A percentile compares a stretch with the other conserved stretches of the same genome.
Conservation (phyloP, 2,113 vertebrate species). For the Propithecus coquereli region DNA sequence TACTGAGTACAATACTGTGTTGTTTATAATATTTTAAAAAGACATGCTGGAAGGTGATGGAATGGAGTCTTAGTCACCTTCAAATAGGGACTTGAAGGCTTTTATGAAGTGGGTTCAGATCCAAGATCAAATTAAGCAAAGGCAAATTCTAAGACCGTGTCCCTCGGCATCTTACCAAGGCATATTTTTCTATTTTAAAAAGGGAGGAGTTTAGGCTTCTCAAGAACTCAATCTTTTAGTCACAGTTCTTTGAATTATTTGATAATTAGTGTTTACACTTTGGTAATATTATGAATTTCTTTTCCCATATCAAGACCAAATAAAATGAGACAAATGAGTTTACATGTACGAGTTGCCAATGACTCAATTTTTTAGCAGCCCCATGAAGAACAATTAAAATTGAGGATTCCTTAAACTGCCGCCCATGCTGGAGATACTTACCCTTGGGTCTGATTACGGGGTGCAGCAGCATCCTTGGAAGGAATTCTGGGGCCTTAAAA, state of each 20-base stretch:
- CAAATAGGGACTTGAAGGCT: not conserved
- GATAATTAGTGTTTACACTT: not conserved
- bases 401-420: not conserved
- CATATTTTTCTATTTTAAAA: not conserved
- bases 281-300: not conserved
- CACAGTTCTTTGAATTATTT: not conserved
- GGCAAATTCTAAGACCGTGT: not conserved
- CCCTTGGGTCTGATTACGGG: not conserved
- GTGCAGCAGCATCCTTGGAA: not conserved
- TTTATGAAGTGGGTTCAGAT: not conserved
- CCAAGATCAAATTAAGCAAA: conserved; percentile 8
- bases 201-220: not conserved
- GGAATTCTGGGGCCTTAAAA: not conserved
- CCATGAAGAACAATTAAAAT: not conserved
- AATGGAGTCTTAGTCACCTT: conserved; percentile 37
- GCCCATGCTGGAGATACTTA: not conserved
- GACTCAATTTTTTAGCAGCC: not conserved
- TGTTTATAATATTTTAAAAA: conserved; percentile 42
- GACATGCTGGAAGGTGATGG: not conserved
- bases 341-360: not conserved
- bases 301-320: not conserved
- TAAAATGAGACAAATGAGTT: not conserved
- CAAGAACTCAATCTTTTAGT: not conserved
- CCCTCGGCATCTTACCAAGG: not conserved
- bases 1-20: not conserved